Base-by-base conservation (phyloP, 2,888 invertebrate genomes). In the Calliopum simillimum region DNA sequence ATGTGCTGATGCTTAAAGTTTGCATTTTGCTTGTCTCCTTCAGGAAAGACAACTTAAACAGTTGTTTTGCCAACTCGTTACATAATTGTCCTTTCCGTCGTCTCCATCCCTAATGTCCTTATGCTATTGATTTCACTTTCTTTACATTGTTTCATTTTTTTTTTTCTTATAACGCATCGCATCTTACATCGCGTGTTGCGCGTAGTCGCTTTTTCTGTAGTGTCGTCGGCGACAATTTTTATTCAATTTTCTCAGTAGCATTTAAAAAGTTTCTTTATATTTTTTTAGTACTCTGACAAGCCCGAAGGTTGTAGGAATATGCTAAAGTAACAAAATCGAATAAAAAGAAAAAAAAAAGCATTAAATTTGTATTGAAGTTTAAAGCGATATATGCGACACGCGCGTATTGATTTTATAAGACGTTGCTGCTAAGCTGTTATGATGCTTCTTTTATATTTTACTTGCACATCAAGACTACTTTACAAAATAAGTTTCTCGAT, bases 41-140 rank as follows among this genome's bases (percentile, higher is more conserved):
- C 58, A 58, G 16, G 5, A 49, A 49, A 12, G 13, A 5, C 49
- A 49, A 49, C 55, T 56, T 23, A 21, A 56, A 56, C 55, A 56
- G 55, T 21, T 61, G 46, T 46, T 61, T 61, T 61, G 61, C 46
- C 61, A 61, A 61, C 61, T 61, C 61, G 61, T 61, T 61, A 61
- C 23, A 23, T 46, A 21, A 23, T 46, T 46, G 44, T 61, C 47
- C 51, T 12, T 51, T 21, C 14, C 21, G 19, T 14, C 51, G 51
- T 16, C 51, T 12, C 3, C 41, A 8, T 47, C 47, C 46, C 3
- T 46, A 13, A 16, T 12, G 12, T 12, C 46, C 62, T 21, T 11
- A 16, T 51, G 14, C 51, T 16, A 61, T 61, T 46, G 61, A 61
- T 61, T 61, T 61, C 61, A 61, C 61, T 61, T 61, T 61, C 61